phyloP scores from a whole-genome alignment of 2,888 invertebrate species.

The Laspeyria flexula region DNA sequence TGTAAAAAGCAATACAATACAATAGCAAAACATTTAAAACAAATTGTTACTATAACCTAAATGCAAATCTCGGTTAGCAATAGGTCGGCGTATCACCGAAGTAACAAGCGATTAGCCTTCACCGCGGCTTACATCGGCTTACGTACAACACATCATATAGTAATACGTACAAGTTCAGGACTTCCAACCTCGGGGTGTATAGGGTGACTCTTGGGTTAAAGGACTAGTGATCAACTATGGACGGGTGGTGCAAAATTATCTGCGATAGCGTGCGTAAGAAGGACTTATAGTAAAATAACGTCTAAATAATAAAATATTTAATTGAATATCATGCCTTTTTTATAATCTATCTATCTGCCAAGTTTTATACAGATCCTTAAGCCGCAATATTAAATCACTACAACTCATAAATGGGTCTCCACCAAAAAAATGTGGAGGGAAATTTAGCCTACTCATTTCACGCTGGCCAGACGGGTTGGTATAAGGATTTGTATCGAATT shows the following conservation, averaged over 20 bases:
- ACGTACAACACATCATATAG: constrained; percentile 25
- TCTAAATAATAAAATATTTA: too few relatives aligned
- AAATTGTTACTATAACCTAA: background rate
- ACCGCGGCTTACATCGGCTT: constrained; percentile 15
- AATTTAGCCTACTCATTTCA: too few relatives aligned
- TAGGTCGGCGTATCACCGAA: constrained; percentile 5
- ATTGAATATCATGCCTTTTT: too few relatives aligned
- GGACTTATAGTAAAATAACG: too few relatives aligned
- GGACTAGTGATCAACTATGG: constrained; percentile 2
- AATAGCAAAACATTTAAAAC: background rate
- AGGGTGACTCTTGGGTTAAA: constrained; percentile 25
- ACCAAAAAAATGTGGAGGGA: too few relatives aligned
- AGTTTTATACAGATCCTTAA: too few relatives aligned
- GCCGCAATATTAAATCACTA: too few relatives aligned
- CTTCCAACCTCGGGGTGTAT: constrained; percentile 14
- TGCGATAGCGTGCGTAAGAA: constrained; percentile 3
- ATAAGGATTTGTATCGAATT: too few relatives aligned
- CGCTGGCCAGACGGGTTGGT: too few relatives aligned
- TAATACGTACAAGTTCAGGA: constrained; percentile 23
- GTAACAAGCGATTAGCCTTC: constrained; percentile 6
- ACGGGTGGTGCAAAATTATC: background rate
- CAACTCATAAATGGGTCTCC: too few relatives aligned
- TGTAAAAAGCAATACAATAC: too few relatives aligned
- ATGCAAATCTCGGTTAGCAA: constrained; percentile 10
- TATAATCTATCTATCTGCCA: too few relatives aligned